Percentiles rank a stretch among this genome's conserved stretches.
Evolutionary conservation across 2,888 invertebrate genomes (phyloP).

Genomic region (Lithosia quadra): DNA sequence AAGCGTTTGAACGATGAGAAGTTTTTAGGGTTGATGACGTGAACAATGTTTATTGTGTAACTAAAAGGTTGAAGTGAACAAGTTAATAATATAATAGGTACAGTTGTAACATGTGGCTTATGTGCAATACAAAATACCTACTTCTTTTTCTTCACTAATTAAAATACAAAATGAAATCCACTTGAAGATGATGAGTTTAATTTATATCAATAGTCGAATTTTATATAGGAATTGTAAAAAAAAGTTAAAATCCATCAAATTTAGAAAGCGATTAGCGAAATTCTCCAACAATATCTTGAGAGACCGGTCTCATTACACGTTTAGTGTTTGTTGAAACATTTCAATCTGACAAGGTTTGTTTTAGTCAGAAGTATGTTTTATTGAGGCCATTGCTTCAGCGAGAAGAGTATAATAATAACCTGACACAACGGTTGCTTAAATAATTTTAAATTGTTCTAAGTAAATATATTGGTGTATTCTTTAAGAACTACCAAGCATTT

Average conservation of each 20-base stretch:
- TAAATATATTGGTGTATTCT: no score
- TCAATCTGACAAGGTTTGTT: constrained; percentile 78
- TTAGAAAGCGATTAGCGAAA: constrained; percentile 41
- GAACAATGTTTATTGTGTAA: constrained; percentile 14
- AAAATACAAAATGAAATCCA: constrained; percentile 1
- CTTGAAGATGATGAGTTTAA: neutral
- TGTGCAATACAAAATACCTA: constrained; percentile 1
- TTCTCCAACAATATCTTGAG: constrained; percentile 53
- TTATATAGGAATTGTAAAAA: constrained; percentile 29
- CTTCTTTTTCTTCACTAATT: neutral
- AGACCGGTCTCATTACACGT: constrained; percentile 70
- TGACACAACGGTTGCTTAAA: neutral
- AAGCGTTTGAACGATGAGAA: constrained; percentile 23
- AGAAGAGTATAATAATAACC: neutral
- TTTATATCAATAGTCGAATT: constrained; percentile 20
- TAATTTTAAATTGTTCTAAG: neutral
- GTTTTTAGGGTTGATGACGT: constrained; percentile 21
- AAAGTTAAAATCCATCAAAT: constrained; percentile 39
- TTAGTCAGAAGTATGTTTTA: constrained; percentile 62
- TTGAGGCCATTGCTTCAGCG: constrained; percentile 53
- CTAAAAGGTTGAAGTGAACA: constrained; percentile 6
- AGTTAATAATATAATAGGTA: neutral
- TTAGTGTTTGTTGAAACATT: constrained; percentile 78
- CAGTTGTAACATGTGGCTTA: constrained; percentile 2
- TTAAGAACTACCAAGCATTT: neutral